Conservation (phyloP, 1,140 invertebrate genomes). For the Chrysomallon squamiferum region DNA sequence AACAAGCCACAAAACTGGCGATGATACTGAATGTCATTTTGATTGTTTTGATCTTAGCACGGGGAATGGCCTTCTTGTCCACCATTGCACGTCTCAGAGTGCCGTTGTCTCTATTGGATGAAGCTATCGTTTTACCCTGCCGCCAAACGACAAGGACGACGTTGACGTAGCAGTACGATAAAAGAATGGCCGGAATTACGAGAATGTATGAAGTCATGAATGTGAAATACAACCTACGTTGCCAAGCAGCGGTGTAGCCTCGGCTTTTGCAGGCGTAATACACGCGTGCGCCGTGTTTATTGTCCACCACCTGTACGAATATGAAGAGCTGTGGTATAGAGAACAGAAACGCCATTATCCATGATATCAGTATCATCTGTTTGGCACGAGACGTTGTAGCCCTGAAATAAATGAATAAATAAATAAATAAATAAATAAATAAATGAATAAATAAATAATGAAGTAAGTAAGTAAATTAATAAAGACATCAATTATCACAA, state of each 20-base stretch:
- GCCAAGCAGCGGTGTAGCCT: constrained; percentile 65
- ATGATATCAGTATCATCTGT: constrained; percentile 57
- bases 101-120: constrained; percentile 18
- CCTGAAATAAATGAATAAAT: background rate
- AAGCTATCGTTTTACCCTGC: constrained; percentile 23
- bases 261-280: constrained; percentile 55
- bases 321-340: constrained; percentile 65
- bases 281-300: constrained; percentile 39
- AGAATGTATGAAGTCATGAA: constrained; percentile 63
- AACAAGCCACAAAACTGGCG: constrained; percentile 62
- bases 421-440: too few relatives aligned
- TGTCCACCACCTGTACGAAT: constrained; percentile 54
- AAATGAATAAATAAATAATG: too few relatives aligned
- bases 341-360: constrained; percentile 62
- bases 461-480: too few relatives aligned
- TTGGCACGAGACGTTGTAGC: constrained; percentile 29
- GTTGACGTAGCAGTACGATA: constrained; percentile 64
- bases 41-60: constrained; percentile 65
- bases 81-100: constrained; percentile 39
- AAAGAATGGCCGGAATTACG: constrained; percentile 60
- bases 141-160: constrained; percentile 61
- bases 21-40: constrained; percentile 66
- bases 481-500: too few relatives aligned
- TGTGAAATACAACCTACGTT: constrained; percentile 63
- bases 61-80: constrained; percentile 48